Conservation (phyloP, 2,113 vertebrate species). For the Vombatus ursinus region DNA sequence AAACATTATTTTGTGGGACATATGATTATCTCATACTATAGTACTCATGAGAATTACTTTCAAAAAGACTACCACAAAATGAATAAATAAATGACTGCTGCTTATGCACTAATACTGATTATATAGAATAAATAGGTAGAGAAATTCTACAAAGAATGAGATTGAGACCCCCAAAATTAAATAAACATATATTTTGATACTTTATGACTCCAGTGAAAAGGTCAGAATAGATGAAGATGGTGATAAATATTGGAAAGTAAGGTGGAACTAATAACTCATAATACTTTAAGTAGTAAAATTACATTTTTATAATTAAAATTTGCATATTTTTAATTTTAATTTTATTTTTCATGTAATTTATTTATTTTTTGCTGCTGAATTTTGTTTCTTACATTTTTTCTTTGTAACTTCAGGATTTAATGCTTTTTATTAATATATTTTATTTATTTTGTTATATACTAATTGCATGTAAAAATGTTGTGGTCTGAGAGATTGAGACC, state of each 20-base stretch:
- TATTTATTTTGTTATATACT: too few species aligned
- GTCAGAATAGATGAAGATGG: not conserved
- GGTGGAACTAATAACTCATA: not conserved
- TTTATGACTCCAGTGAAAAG: not conserved
- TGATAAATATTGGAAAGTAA: not conserved
- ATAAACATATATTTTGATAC: not conserved
- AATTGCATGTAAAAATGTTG: not conserved
- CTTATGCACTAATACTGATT: not conserved
- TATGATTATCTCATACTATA: not conserved
- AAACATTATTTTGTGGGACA: not conserved
- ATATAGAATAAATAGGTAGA: not conserved
- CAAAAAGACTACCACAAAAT: not conserved
- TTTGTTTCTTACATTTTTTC: not conserved
- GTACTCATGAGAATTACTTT: not conserved
- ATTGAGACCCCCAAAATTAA: not conserved
- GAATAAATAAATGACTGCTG: not conserved
- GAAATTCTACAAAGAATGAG: not conserved
- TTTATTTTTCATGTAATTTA: not conserved
- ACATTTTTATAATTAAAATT: not conserved
- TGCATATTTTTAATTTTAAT: not conserved
- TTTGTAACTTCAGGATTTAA: not conserved
- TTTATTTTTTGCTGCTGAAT: not conserved
- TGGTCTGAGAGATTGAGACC: too few species aligned
- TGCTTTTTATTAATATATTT: not conserved
- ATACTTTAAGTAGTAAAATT: not conserved